A percentile compares a stretch with the other conserved stretches of the same genome.
phyloP scores from a whole-genome alignment of 1,140 invertebrate genomes.

The Tetranychus cinnabarinus region DNA sequence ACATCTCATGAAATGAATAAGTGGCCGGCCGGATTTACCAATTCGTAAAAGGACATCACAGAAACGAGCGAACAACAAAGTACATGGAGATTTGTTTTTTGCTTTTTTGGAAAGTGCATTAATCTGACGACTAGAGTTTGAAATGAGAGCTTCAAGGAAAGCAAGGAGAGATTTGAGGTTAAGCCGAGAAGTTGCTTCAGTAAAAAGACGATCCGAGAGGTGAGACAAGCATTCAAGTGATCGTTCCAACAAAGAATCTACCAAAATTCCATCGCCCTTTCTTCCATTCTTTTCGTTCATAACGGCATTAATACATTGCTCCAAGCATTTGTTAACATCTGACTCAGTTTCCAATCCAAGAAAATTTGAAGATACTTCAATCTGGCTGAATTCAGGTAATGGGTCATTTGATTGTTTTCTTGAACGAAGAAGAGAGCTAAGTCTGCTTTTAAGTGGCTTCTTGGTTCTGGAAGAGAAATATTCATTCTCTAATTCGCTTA shows the following conservation, averaged over 20 bases:
- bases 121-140: slow-evolving; percentile 30
- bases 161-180: slow-evolving; percentile 54
- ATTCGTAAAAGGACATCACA: slow-evolving; percentile 67
- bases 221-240: slow-evolving; percentile 63
- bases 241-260: slow-evolving; percentile 33
- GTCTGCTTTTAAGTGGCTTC: neutral
- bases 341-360: neutral
- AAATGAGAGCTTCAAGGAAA: slow-evolving; percentile 53
- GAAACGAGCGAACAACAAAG: slow-evolving; percentile 45
- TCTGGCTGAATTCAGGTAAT: neutral
- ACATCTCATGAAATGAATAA: slow-evolving; percentile 65
- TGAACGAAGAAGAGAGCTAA: neutral
- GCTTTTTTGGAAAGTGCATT: neutral
- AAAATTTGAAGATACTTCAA: neutral
- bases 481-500: neutral
- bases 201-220: slow-evolving; percentile 45
- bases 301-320: slow-evolving; percentile 19
- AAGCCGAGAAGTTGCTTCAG: slow-evolving; percentile 60
- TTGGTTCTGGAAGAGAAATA: neutral
- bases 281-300: slow-evolving; percentile 39
- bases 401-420: neutral
- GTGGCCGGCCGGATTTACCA: slow-evolving; percentile 53
- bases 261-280: too few species aligned
- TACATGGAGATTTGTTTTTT: slow-evolving; percentile 14
- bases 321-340: neutral